Evolutionary conservation across 2,888 invertebrate genomes (phyloP), one percentile per base, ranked within the genome.

Genomic region (Drosophila trichaetosa): DNA sequence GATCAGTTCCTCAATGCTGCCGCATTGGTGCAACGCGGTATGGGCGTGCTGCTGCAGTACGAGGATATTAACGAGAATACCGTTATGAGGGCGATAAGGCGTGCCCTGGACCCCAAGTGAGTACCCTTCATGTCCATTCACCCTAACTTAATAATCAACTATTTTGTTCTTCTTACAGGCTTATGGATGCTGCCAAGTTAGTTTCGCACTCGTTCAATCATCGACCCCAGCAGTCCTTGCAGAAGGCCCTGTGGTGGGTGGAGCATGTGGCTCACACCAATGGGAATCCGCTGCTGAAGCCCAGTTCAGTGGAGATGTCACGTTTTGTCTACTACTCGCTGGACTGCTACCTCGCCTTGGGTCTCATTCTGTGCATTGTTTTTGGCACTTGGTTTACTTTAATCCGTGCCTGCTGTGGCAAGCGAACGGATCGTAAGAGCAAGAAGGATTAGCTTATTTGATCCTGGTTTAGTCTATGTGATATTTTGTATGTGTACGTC

Each of bases 161-260:
- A 27, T 11, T 29, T 16, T 27, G 6, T 1, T 2, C n/a, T 1
- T 11, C 31, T 31, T 62, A 5, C 36, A 92, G 92, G 61, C 84
- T 75, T 27, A 75, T 82, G 63, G 90, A 93, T 49, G 91, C 93
- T 71, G 94, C 94, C 11, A 94, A 94, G 83, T 87, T 90, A 42
- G 91, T 94, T n/a, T 94, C 94, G 3, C 92, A 91, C 69, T 90
- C 94, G 27, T 95, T 94, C 90, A 93, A 92, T 58, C 94, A 95
- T 83, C 94, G 95, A 0, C 94, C 94, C 0, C 91, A 94, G 72
- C 91, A 94, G 5, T 94, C 96, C 0, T 92, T 95, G 33, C 94
- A 94, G 29, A 94, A 94, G 10, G 94, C 96, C 13, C 92, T 95
- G 11, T 95, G 95, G 93, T 96, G 96, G 96, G 94, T 95, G 31